phyloP scores from a whole-genome alignment of 2,797 vertebrate genomes.

The Gymnodraco acuticeps region DNA sequence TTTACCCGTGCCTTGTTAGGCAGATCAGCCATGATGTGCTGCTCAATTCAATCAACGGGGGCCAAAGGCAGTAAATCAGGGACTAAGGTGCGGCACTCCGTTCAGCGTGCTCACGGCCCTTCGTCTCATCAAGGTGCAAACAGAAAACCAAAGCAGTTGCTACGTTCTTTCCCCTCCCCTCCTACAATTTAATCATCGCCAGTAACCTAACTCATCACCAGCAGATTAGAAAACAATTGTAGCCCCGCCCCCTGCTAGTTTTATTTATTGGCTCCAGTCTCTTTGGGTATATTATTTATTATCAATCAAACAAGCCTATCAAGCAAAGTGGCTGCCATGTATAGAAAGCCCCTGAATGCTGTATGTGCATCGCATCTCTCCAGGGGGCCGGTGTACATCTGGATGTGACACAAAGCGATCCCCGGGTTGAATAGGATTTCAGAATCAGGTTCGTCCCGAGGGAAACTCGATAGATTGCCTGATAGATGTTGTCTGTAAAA shows the following conservation, averaged over 20 bases:
- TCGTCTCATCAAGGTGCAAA: conserved; percentile 77
- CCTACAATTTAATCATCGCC: conserved; percentile 77
- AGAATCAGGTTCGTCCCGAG: conserved; percentile 33
- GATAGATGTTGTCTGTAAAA: conserved; percentile 48
- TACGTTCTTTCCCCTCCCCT: conserved; percentile 54
- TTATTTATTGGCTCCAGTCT: conserved; percentile 64
- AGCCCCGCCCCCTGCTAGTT: conserved; percentile 44
- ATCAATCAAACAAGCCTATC: conserved; percentile 72
- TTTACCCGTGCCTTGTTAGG: conserved; percentile 64
- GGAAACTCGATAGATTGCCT: conserved; percentile 58
- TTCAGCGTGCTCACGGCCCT: conserved; percentile 62
- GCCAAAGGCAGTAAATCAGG: conserved; percentile 77
- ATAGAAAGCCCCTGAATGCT: conserved; percentile 33
- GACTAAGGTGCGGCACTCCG: conserved; percentile 76
- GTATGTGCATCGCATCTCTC: conserved; percentile 44
- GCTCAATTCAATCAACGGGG: conserved; percentile 79
- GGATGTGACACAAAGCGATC: conserved; percentile 54
- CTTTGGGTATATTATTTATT: conserved; percentile 62
- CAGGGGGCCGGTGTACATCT: conserved; percentile 38
- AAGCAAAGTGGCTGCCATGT: conserved; percentile 62
- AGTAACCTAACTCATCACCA: conserved; percentile 81
- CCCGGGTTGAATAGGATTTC: conserved; percentile 50
- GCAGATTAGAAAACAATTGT: conserved; percentile 81
- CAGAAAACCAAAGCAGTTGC: conserved; percentile 52
- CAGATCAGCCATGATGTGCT: conserved; percentile 72